Base-by-base conservation (phyloP, 2,797 vertebrate species). In the Mormyrops boulengeri region DNA sequence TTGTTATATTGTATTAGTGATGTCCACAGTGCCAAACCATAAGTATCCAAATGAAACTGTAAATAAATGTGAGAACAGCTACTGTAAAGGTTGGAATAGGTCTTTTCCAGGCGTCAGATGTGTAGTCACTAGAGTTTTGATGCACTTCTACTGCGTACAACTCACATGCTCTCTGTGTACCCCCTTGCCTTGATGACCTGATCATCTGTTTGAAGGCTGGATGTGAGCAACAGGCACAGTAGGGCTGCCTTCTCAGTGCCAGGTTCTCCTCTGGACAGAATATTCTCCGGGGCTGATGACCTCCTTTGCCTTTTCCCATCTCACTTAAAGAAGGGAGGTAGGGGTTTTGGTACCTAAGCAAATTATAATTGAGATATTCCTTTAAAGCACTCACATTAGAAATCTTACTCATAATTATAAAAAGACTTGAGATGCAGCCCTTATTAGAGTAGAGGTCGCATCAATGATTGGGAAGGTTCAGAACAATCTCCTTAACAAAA, bases 41-140 rank as follows among this genome's bases (percentile, higher is more conserved):
- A 19, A 49, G 14, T 50, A 84, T 90, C 60, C 69, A 44, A 89
- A 86, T 77, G 26, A 80, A 87, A 73, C 50, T 89, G 89, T 89
- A 87, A 89, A 89, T 86, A 89, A 86, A 11, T 38, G 22, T 62
- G 80, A 57, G 22, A 19, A 57, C 38, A n/a, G 19, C 34, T 34
- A 30, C 26, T 30, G 26, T 30, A 41, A 53, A 38, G n/a, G 57
- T 88, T 49, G 38, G 41, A 88, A 66, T 60, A 69, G 60, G 41
- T 88, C 60, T 88, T 66, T 88, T 12, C 41, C 38, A 53, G 44
- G 38, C 3, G 12, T 47, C 7, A 87, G 17, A 34, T 50, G 26
- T 55, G 26, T 26, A 38, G 14, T 87, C 50, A 87, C n/a, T 41
- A n/a, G 34, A 41, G 52, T 88, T 41, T 47, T 22, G 52, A n/a